phyloP scores from a whole-genome alignment of 2,888 invertebrate genomes.

The Ditula angustiorana region DNA sequence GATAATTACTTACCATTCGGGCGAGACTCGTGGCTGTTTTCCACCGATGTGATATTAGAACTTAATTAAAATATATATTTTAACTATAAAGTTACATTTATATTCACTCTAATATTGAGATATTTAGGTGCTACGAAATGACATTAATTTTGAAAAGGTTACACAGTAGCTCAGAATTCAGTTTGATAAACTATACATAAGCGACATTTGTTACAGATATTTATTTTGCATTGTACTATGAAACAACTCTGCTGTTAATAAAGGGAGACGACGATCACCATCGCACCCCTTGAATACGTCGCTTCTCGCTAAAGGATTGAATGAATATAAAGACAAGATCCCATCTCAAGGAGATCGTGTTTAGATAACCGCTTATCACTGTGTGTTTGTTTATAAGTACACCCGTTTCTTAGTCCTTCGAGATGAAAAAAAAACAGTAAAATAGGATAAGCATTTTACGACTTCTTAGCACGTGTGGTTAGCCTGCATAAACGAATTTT shows the following conservation, averaged over 20 bases:
- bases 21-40: too few species aligned
- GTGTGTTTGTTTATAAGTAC: conserved; percentile 18
- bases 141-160: too few species aligned
- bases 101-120: too few species aligned
- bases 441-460: not conserved
- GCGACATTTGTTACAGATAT: not conserved
- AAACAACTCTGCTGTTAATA: not conserved
- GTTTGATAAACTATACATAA: too few species aligned
- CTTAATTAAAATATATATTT: too few species aligned
- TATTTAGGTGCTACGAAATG: too few species aligned
- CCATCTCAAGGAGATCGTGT: conserved; percentile 30
- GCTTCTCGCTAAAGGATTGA: conserved; percentile 30
- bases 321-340: conserved; percentile 32
- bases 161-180: too few species aligned
- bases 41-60: too few species aligned
- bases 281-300: conserved; percentile 15
- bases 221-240: too few species aligned
- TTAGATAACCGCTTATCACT: conserved; percentile 30
- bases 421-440: not conserved
- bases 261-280: conserved; percentile 21
- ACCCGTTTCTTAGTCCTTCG: conserved; percentile 16
- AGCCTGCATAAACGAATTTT: not conserved
- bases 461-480: not conserved
- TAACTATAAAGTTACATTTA: too few species aligned
- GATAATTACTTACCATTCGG: too few species aligned